These are phyloP conservation scores for Suricata suricatta DNA, from an alignment of 2,113 vertebrate species.

Conservation along the genomic window DNA sequence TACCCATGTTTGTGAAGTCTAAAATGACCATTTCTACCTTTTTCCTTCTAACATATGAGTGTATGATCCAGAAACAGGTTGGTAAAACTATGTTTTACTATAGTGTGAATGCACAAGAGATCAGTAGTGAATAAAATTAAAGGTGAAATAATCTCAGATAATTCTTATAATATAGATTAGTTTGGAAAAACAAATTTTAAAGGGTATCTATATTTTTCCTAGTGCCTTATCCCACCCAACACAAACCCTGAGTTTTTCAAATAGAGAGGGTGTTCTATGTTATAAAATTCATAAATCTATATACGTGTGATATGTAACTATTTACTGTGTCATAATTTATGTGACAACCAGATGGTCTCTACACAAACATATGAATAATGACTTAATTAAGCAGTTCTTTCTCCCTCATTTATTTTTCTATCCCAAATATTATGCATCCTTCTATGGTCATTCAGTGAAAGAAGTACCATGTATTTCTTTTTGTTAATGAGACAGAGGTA, in stretches of 20 bases:
- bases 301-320: slow-evolving; percentile 1
- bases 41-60: slow-evolving; percentile 48
- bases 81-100: slow-evolving; percentile 15
- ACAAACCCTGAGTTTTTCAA: slow-evolving; percentile 54
- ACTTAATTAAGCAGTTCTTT: slow-evolving; percentile 45
- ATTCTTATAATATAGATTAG: slow-evolving; percentile 13
- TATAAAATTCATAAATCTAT: slow-evolving; percentile 19
- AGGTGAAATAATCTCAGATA: slow-evolving; percentile 47
- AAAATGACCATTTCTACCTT: slow-evolving; percentile 29
- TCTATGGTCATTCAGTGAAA: slow-evolving; percentile 35
- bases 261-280: slow-evolving; percentile 20
- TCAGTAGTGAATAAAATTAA: slow-evolving; percentile 23
- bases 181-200: background rate
- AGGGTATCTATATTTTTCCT: slow-evolving; percentile 48
- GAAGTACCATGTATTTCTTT: slow-evolving; percentile 59
- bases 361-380: slow-evolving; percentile 44
- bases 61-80: slow-evolving; percentile 15
- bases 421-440: slow-evolving; percentile 42
- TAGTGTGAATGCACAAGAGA: slow-evolving; percentile 26
- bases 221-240: slow-evolving; percentile 47
- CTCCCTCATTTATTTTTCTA: slow-evolving; percentile 63
- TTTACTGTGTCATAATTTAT: slow-evolving; percentile 41
- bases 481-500: slow-evolving; percentile 54
- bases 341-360: slow-evolving; percentile 54
- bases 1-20: slow-evolving; percentile 35